Evolutionary conservation across 2,888 invertebrate genomes (phyloP), one percentile per base, ranked within the genome.

Genomic region (Drosophila imparisetae): DNA sequence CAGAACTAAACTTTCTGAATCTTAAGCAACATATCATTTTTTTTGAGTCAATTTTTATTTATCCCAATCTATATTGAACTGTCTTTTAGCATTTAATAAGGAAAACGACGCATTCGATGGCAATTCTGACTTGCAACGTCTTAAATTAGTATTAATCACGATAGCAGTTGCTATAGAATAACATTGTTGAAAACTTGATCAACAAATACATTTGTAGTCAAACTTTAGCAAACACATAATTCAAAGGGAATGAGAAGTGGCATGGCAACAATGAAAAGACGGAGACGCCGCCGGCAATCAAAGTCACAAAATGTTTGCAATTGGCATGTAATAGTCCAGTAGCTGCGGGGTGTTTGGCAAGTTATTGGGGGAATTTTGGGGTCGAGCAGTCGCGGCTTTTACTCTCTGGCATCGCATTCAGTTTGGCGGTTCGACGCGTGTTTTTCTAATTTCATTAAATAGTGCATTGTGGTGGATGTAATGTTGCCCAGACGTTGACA

Each of bases 361-460:
- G 45, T 15, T 21, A 24, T 45, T 45, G 18, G 34, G 40, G 4
- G 15, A 1, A 21, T 24, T 42, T 21, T 13, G 40, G 15, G 36
- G 38, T 65, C 42, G 55, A 52, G 27, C 40, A 24, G n/a, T 24
- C 29, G 6, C 24, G 24, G 24, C 8, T 30, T 21, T 30, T 50
- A 11, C 48, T 21, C 29, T 11, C 18, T 38, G 27, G 57, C 49
- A 66, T 64, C 72, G 59, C 34, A 66, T 67, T 59, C 66, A 68
- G 61, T 58, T 78, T 85, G 71, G 52, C 66, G 62, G 59, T 71
- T 60, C 54, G 57, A 38, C 58, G 81, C 69, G 88, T 78, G 72
- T 78, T 80, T 88, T 90, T 86, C 90, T 90, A 86, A 90, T 90
- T 86, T 90, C 90, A 86, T 90, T 90, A 88, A 81, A 36, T 58